These are phyloP conservation scores for Pagetopsis macropterus DNA, from an alignment of 2,797 vertebrate genomes.

Conservation along the genomic window DNA sequence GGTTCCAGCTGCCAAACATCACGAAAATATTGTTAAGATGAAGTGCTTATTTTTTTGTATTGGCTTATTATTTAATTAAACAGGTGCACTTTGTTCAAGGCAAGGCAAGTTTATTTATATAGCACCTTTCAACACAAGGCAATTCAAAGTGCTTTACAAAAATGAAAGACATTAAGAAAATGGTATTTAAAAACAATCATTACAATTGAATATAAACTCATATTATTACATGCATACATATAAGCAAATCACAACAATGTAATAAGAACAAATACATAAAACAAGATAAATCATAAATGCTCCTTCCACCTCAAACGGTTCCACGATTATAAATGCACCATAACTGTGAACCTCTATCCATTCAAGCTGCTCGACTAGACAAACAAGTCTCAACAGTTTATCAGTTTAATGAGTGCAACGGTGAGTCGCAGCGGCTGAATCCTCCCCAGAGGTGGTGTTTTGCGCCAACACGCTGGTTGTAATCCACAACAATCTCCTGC, in stretches of 20 bases:
- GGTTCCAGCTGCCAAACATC: background rate
- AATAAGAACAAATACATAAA: too few relatives aligned
- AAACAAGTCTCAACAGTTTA: constrained; percentile 3
- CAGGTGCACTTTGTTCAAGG: too few relatives aligned
- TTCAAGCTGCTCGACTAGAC: background rate
- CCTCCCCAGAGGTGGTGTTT: constrained; percentile 41
- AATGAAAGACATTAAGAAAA: too few relatives aligned
- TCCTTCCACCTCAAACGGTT: background rate
- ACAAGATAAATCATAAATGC: too few relatives aligned
- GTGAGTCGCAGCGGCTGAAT: constrained; percentile 12
- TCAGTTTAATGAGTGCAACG: constrained; percentile 12
- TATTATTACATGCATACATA: too few relatives aligned
- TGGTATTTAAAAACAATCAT: too few relatives aligned
- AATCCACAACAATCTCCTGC: constrained; percentile 45
- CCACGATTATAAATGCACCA: background rate
- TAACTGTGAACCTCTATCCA: background rate
- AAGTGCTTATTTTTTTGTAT: background rate
- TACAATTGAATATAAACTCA: too few relatives aligned
- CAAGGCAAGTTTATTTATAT: too few relatives aligned
- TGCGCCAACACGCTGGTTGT: constrained; percentile 34
- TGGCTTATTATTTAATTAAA: too few relatives aligned
- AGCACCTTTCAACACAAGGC: too few relatives aligned
- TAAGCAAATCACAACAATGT: too few relatives aligned
- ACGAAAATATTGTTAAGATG: background rate
- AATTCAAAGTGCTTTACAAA: too few relatives aligned